phyloP scores from a whole-genome alignment of 2,113 vertebrate species.

The Pseudolaguvia tuberculata region DNA sequence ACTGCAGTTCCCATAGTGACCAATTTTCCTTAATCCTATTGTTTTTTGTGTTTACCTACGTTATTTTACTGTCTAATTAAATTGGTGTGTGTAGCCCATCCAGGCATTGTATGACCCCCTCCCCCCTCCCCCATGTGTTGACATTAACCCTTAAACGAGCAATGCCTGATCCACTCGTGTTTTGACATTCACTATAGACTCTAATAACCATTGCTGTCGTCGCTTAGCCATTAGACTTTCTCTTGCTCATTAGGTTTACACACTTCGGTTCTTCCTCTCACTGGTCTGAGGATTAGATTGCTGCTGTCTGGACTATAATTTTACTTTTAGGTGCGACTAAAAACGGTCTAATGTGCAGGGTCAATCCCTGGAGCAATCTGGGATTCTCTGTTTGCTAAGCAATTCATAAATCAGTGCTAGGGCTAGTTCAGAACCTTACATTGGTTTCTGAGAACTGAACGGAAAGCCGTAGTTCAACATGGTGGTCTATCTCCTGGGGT shows the following conservation, averaged over 20 bases:
- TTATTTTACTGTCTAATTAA: not conserved
- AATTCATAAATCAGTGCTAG: too few species aligned
- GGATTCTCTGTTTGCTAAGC: too few species aligned
- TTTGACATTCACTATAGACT: not conserved
- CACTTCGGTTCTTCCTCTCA: not conserved
- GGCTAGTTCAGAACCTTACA: too few species aligned
- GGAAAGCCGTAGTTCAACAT: too few species aligned
- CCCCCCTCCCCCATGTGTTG: not conserved
- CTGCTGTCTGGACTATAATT: not conserved
- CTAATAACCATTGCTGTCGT: not conserved
- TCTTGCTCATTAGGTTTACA: not conserved
- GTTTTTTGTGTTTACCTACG: not conserved
- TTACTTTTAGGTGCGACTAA: not conserved
- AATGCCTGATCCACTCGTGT: not conserved
- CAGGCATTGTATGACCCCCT: too few species aligned
- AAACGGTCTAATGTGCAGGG: not conserved
- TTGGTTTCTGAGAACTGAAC: too few species aligned
- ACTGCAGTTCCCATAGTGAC: constrained; percentile 2
- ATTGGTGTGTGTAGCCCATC: too few species aligned
- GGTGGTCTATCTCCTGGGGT: too few species aligned
- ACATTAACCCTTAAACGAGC: not conserved
- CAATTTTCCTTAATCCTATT: too few species aligned
- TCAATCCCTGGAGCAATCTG: not conserved
- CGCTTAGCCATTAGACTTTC: too few species aligned
- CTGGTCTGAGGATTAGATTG: not conserved